A percentile compares a stretch with the other conserved stretches of the same genome.
Conservation (phyloP, 2,113 vertebrate species). For the Myiagra hebetior region DNA sequence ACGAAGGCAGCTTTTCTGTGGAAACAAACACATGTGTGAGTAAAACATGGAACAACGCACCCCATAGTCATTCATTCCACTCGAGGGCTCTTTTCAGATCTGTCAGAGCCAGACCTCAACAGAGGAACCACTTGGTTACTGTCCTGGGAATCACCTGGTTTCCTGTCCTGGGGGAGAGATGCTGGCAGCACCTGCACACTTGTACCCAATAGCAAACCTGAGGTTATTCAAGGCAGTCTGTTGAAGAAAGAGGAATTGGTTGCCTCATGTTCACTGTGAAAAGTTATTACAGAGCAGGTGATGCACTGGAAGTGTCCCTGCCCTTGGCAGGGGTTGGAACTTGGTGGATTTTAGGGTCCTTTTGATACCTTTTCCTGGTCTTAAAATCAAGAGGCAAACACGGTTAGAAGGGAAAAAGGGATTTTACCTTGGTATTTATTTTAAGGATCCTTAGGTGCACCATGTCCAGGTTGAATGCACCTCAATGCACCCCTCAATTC, state of each 20-base stretch:
- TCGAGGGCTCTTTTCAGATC: not conserved
- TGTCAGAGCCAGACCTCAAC: not conserved
- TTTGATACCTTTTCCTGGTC: not conserved
- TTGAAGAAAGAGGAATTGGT: not conserved
- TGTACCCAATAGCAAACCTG: not conserved
- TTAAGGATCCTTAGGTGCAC: too few relatives aligned
- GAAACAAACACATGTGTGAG: not conserved
- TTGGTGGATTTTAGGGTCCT: not conserved
- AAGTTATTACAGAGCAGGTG: not conserved
- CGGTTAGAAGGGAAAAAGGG: too few relatives aligned
- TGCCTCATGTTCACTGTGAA: not conserved
- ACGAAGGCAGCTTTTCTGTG: conserved; percentile 39
- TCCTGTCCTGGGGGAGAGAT: not conserved
- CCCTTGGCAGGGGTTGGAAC: rapidly evolving
- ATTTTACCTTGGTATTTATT: too few relatives aligned
- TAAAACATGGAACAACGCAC: not conserved
- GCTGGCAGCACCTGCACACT: not conserved
- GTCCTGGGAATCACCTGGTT: not conserved
- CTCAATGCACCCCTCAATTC: too few relatives aligned
- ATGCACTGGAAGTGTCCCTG: not conserved
- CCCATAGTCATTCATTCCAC: not conserved
- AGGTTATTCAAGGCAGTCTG: not conserved
- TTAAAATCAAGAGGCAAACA: too few relatives aligned
- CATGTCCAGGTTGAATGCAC: too few relatives aligned
- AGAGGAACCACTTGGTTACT: not conserved